Conservation (phyloP, 2,888 invertebrate genomes). For the Gryllus longicercus region DNA sequence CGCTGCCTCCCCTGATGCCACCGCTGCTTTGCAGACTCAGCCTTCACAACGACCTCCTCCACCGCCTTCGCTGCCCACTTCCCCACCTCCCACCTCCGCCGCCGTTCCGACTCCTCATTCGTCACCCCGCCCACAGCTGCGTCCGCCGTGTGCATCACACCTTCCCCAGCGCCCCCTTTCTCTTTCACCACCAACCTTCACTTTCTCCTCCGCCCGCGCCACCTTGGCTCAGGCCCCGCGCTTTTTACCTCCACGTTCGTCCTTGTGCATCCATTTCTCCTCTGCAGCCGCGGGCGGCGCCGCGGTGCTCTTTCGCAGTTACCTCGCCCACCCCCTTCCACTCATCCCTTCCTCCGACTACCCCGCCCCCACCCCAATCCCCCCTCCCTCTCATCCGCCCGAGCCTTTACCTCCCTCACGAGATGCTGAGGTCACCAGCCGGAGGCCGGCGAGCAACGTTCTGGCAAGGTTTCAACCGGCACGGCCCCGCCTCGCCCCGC, state of each 20-base stretch:
- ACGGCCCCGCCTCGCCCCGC: not conserved
- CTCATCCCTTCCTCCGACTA: not conserved
- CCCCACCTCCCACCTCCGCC: no score
- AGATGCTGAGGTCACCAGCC: slow-evolving; percentile 4
- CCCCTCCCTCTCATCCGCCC: not conserved
- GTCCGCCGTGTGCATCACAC: not conserved
- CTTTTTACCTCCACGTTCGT: not conserved
- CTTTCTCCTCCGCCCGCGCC: not conserved
- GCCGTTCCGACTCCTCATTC: no score
- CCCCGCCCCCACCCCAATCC: not conserved
- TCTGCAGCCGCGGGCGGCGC: not conserved
- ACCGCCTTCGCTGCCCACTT: no score
- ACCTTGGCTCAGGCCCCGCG: not conserved
- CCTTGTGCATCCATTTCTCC: not conserved
- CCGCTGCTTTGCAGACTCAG: no score
- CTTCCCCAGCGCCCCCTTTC: not conserved
- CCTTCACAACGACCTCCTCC: no score
- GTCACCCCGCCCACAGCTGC: no score
- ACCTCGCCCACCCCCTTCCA: not conserved
- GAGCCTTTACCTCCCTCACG: not conserved
- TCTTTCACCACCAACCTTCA: not conserved
- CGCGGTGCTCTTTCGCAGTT: not conserved
- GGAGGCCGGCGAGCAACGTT: not conserved
- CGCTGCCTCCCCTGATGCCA: no score
- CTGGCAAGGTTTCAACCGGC: not conserved